Evolutionary conservation across 2,888 invertebrate species (phyloP), one percentile per base, ranked within the genome.

Genomic region (Ormyrus pomaceus): DNA sequence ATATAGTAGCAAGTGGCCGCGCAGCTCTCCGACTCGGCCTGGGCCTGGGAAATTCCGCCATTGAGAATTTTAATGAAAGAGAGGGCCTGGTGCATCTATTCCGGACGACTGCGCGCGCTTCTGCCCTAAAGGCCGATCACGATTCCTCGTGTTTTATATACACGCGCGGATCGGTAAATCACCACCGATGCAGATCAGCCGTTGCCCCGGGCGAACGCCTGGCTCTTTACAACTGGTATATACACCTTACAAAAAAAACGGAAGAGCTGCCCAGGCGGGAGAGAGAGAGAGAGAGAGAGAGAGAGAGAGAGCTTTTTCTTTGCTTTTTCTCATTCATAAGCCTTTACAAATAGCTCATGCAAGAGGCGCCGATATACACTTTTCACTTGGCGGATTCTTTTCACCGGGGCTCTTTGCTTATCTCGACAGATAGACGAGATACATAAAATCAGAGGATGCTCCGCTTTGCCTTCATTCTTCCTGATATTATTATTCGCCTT

Each of bases 81-180:
- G 76, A 13, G 73, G 61, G 46, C 50, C 50, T 50, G 77, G 82
- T 77, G 82, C 73, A 79, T 72, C 80, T 65, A 78, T 87, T 85
- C 68, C 84, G 85, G 84, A 84, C 86, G 85, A 86, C 86, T 86
- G 88, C 84, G 84, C 84, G 84, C 86, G 83, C 65, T 34, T 74
- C 84, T 86, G 85, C 85, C 88, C 87, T 77, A 85, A 87, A 86
- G 88, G 88, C 88, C 85, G 87, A 88, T 88, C 88, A 88, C 88
- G 88, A 88, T 87, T 87, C 82, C 84, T 83, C 83, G 83, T 85
- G 83, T 86, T 82, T 79, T 50, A 46, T 72, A 51, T 61, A 45
- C 55, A 64, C 58, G 19, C 19, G 78, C 70, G 68, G 78, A 74
- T 77, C 82, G 80, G 82, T 82, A 79, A 80, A 77, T 82, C 82